Evolutionary conservation across 2,797 vertebrate genomes (phyloP).

Genomic region (Liasis olivaceus): DNA sequence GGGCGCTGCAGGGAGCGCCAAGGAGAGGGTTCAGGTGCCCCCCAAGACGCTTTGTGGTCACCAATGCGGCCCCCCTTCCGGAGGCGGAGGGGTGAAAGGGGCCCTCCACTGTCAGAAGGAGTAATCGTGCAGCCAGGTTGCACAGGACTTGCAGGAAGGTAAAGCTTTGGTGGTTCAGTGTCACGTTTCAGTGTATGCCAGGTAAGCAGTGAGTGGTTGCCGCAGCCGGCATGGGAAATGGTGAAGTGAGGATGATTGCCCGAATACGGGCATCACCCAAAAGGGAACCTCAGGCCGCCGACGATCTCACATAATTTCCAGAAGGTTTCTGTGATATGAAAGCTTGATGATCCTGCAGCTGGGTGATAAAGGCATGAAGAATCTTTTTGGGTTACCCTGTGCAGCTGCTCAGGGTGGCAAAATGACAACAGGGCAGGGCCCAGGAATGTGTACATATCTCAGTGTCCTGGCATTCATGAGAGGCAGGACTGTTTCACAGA

Average conservation of each 20-base stretch:
- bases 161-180: background rate
- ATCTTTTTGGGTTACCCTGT: background rate
- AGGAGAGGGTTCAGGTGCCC: background rate
- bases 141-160: background rate
- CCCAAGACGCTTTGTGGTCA: background rate
- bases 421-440: background rate
- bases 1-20: background rate
- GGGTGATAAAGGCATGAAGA: accelerated
- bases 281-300: background rate
- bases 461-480: background rate
- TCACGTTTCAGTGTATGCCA: background rate
- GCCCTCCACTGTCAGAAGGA: background rate
- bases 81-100: background rate
- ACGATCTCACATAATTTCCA: background rate
- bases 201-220: background rate
- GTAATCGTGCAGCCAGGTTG: background rate
- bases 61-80: background rate
- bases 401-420: background rate
- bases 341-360: too few species aligned
- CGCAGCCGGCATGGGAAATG: background rate
- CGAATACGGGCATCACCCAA: background rate
- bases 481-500: background rate
- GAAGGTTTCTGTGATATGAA: background rate
- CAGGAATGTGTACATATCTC: background rate
- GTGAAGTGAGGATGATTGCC: background rate